Evolutionary conservation across 2,113 vertebrate species (phyloP).

Genomic region (Fulica atra): DNA sequence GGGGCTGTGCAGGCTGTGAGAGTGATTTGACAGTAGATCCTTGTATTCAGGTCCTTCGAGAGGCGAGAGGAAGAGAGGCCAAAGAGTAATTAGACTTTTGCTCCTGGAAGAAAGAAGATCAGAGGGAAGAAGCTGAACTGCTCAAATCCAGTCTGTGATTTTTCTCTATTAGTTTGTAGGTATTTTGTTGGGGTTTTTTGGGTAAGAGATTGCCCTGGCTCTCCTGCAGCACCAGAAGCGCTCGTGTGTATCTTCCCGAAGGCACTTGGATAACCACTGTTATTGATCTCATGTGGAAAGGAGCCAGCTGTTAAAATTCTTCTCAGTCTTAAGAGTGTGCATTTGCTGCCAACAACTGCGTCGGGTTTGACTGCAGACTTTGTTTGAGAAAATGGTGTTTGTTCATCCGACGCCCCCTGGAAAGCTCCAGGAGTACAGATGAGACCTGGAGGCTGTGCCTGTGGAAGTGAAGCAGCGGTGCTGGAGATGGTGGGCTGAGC

Average conservation of each 20-base stretch:
- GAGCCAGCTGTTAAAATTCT: conserved; percentile 36
- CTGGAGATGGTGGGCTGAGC: not conserved
- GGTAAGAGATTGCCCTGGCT: not conserved
- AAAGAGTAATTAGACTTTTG: not conserved
- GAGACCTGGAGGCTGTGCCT: not conserved
- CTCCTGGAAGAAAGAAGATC: not conserved
- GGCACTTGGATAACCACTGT: not conserved
- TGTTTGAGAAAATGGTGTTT: not conserved
- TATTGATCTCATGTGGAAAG: not conserved
- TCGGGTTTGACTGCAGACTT: fast-evolving
- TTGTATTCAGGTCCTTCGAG: not conserved
- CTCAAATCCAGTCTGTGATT: not conserved
- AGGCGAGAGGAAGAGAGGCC: not conserved
- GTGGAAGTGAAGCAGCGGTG: not conserved
- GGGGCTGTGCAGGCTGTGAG: not conserved
- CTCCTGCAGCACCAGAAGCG: not conserved
- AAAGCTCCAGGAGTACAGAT: not conserved
- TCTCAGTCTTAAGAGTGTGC: fast-evolving
- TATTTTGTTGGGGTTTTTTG: not conserved
- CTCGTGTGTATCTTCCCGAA: not conserved
- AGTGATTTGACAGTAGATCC: not conserved
- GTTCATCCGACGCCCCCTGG: fast-evolving
- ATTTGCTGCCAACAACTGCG: conserved; percentile 4
- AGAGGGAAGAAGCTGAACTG: not conserved
- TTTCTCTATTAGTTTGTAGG: not conserved